Percentiles rank a stretch among this genome's conserved stretches.
Conservation (phyloP, 2,888 invertebrate species). For the Abscondita cerata region DNA sequence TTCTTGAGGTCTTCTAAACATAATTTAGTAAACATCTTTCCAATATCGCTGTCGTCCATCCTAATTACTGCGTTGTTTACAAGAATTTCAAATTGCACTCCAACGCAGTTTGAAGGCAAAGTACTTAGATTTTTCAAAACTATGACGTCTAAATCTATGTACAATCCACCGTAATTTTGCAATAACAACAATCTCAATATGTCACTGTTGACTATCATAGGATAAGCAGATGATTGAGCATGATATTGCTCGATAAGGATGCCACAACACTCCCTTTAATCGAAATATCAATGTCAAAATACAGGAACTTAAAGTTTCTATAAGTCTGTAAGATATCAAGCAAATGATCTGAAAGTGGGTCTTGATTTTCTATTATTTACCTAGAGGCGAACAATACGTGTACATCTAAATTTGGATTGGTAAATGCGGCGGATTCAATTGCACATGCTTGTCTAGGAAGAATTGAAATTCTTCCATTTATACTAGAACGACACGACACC, state of each 20-base stretch:
- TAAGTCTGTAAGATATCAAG: conserved; percentile 53
- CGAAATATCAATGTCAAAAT: conserved; percentile 62
- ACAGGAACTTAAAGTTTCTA: conserved; percentile 61
- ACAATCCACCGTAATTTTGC: conserved; percentile 79
- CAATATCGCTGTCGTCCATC: not conserved
- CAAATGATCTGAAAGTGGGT: conserved; percentile 46
- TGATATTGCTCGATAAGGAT: conserved; percentile 59
- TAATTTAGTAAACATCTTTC: not conserved
- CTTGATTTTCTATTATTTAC: conserved; percentile 44
- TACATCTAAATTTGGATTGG: conserved; percentile 65
- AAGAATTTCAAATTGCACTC: not conserved
- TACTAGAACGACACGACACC: conserved; percentile 64
- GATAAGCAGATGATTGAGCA: conserved; percentile 63
- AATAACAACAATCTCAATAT: conserved; percentile 70
- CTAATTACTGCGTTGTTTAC: not conserved
- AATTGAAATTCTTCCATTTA: conserved; percentile 56
- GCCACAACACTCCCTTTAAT: conserved; percentile 65
- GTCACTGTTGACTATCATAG: conserved; percentile 69
- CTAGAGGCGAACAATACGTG: conserved; percentile 64
- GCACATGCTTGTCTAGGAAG: conserved; percentile 70
- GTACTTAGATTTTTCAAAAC: conserved; percentile 51
- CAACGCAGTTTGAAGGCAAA: not conserved
- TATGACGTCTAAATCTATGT: conserved; percentile 77
- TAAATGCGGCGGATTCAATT: conserved; percentile 69
- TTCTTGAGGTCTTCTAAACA: not conserved